A percentile compares a stretch with the other conserved stretches of the same genome.
These are phyloP conservation scores for Petroica traversi DNA, from an alignment of 2,113 vertebrate species.

Conservation along the genomic window DNA sequence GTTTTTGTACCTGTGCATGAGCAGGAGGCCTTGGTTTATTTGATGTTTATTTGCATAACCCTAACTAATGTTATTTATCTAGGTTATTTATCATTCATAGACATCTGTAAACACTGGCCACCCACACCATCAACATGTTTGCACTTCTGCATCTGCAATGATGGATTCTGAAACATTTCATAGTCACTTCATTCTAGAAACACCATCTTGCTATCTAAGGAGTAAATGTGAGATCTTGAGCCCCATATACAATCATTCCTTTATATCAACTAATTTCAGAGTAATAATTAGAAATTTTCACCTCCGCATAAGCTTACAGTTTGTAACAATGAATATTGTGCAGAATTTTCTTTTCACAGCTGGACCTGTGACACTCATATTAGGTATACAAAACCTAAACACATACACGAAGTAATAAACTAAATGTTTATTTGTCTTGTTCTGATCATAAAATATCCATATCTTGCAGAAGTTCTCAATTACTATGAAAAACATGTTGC, in stretches of 20 bases:
- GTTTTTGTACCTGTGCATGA: neutral
- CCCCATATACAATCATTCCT: neutral
- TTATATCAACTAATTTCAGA: neutral
- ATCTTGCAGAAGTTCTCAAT: neutral
- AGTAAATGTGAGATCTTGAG: neutral
- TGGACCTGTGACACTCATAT: neutral
- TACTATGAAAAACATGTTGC: neutral
- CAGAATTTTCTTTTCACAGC: neutral
- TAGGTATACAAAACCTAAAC: neutral
- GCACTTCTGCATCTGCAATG: neutral
- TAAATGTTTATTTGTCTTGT: neutral
- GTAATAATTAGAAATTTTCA: neutral
- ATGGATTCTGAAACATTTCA: neutral
- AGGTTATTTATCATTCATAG: conserved; percentile 1
- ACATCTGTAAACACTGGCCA: neutral
- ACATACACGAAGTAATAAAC: neutral
- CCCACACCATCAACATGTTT: neutral
- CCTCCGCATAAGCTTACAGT: neutral
- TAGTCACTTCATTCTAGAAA: neutral
- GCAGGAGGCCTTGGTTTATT: neutral
- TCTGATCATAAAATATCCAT: neutral
- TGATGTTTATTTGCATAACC: neutral
- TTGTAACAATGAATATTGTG: neutral
- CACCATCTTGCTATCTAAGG: neutral
- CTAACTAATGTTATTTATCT: conserved; percentile 1